phyloP scores from a whole-genome alignment of 2,113 vertebrate genomes.

The Bostrychus sinensis region DNA sequence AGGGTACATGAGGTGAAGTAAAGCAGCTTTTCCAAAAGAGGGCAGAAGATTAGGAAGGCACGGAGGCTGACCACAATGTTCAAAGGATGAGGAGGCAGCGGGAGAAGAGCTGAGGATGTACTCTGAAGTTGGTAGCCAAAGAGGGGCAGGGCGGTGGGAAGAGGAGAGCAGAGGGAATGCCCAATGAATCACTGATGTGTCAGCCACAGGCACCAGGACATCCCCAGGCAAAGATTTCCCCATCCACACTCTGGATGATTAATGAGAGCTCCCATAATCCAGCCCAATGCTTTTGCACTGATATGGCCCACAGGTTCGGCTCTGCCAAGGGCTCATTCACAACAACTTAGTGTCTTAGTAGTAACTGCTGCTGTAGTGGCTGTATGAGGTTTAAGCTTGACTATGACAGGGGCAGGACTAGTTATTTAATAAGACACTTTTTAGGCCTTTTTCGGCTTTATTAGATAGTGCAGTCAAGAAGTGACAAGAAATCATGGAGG shows the following conservation, averaged over 20 bases:
- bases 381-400: neutral
- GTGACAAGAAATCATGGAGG: no score
- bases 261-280: slow-evolving; percentile 45
- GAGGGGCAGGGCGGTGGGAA: neutral
- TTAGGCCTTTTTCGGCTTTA: no score
- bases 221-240: slow-evolving; percentile 5
- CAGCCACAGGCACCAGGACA: slow-evolving; percentile 26
- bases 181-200: slow-evolving; percentile 31
- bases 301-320: slow-evolving; percentile 37
- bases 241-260: slow-evolving; percentile 44
- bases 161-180: slow-evolving; percentile 32
- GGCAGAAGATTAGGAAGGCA: slow-evolving; percentile 1
- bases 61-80: slow-evolving; percentile 16
- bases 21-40: slow-evolving; percentile 15
- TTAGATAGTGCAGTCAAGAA: no score
- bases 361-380: slow-evolving; percentile 17
- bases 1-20: slow-evolving; percentile 4
- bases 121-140: slow-evolving; percentile 25
- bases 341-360: slow-evolving; percentile 23
- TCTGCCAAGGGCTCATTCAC: slow-evolving; percentile 36
- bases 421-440: no score
- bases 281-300: slow-evolving; percentile 27
- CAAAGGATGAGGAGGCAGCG: slow-evolving; percentile 16
- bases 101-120: slow-evolving; percentile 14
- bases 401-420: no score